phyloP scores from a whole-genome alignment of 2,888 invertebrate genomes.

The Mythimna pallens region DNA sequence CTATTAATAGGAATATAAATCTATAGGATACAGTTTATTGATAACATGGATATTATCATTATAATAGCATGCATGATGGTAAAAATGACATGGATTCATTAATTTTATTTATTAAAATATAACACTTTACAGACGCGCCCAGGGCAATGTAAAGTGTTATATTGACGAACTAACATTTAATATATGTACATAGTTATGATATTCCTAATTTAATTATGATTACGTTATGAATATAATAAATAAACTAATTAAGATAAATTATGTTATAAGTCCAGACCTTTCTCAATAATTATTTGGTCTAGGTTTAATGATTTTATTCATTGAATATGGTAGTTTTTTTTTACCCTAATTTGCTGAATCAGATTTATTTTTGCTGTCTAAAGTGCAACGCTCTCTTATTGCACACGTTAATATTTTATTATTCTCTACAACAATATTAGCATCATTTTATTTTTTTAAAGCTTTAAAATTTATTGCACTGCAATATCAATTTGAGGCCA shows the following conservation, averaged over 20 bases:
- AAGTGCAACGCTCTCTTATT: constrained; percentile 12
- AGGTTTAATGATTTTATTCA: neutral
- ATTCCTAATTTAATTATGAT: too few relatives aligned
- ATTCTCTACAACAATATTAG: constrained; percentile 23
- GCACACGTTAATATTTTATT: neutral
- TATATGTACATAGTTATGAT: too few relatives aligned
- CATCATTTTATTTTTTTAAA: constrained; percentile 23
- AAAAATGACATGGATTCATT: neutral
- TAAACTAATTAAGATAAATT: too few relatives aligned
- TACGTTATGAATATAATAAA: too few relatives aligned
- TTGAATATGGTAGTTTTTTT: neutral
- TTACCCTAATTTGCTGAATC: neutral
- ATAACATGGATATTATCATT: neutral
- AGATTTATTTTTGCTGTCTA: neutral
- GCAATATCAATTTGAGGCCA: constrained; percentile 28
- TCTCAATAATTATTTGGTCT: neutral
- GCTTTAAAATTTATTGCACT: constrained; percentile 47
- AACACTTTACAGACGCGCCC: too few relatives aligned
- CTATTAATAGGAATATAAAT: too few relatives aligned
- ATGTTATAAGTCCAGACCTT: too few relatives aligned
- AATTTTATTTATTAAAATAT: too few relatives aligned
- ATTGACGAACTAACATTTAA: too few relatives aligned
- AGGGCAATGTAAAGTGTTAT: too few relatives aligned
- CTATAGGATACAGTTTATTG: too few relatives aligned
- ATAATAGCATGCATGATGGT: neutral